Base-by-base conservation (phyloP, 2,113 vertebrate species). In the Sylvia atricapilla region DNA sequence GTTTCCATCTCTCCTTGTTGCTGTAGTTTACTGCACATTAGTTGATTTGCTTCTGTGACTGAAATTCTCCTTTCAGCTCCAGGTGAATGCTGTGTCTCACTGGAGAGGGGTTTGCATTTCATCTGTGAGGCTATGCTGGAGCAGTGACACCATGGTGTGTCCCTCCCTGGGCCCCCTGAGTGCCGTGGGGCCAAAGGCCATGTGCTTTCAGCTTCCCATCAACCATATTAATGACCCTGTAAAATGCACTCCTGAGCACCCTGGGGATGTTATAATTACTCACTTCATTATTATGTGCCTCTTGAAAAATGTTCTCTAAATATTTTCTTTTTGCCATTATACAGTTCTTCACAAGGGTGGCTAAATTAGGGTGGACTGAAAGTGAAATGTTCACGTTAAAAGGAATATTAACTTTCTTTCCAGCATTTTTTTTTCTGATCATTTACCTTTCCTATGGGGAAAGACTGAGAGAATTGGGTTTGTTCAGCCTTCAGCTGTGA, bases 241-340 rank as follows among this genome's bases (percentile, higher is more conserved):
- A 33, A 94, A 94, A 94, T 66, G 87, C 56, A 92, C 79, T 72
- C 82, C 52, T 41, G 64, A 87, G 67, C 73, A 87, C 95, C 89
- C 89, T 94, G 95, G 95, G 96, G 67, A 68, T 80, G 52, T 73
- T 80, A n/a, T 89, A 96, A 95, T 95, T 70, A 83, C 77, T 96
- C 85, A 75, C 67, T 90, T 87, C 92, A 49, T 89, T 94, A 83
- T 63, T 92, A 72, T 33, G 6, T 49, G 62, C 31, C 73, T 89
- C 93, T 97, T 46, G 66, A 93, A 87, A 87, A 90, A 80, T 46
- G 41, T 25, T 68, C 89, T 78, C 70, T 58, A 94, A 94, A 94
- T 89, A 82, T 93, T 89, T 94, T 80, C 70, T 64, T 92, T 86
- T 89, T 3, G 3, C 31, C 87, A 4, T 86, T 64, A 60, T 33